phyloP scores from a whole-genome alignment of 2,888 invertebrate genomes.

The Idaea straminata region DNA sequence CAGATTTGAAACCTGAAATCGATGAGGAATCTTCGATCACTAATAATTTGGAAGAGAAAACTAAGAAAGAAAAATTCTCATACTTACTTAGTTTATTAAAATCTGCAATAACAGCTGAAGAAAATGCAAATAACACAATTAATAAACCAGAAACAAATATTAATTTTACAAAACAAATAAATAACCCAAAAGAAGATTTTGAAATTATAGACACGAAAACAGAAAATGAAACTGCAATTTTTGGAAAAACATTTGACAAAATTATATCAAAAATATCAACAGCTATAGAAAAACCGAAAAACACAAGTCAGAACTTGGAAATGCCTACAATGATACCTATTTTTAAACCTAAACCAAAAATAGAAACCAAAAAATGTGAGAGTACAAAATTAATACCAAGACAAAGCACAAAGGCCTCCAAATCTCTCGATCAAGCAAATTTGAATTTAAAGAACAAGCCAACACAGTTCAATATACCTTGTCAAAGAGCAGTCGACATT shows the following conservation, averaged over 20 bases:
- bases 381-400: constrained; percentile 10
- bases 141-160: not conserved
- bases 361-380: constrained; percentile 6
- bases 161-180: not conserved
- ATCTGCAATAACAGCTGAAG: constrained; percentile 23
- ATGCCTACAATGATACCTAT: constrained; percentile 22
- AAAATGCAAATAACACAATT: constrained; percentile 12
- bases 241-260: constrained; percentile 13
- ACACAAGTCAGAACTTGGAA: constrained; percentile 16
- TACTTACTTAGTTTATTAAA: constrained; percentile 34
- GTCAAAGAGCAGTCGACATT: constrained; percentile 44
- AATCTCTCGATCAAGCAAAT: constrained; percentile 10
- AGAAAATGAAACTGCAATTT: constrained; percentile 15
- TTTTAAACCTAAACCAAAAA: constrained; percentile 20
- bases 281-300: constrained; percentile 25
- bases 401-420: constrained; percentile 9
- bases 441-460: constrained; percentile 14
- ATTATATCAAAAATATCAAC: constrained; percentile 22
- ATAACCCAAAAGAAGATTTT: constrained; percentile 3
- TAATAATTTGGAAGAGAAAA: constrained; percentile 25
- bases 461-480: constrained; percentile 43
- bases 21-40: constrained; percentile 15
- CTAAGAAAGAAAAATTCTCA: constrained; percentile 33
- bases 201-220: not conserved
- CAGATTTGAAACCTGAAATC: not conserved